Percentiles rank a stretch among this genome's conserved stretches.
Conservation (phyloP, 2,113 vertebrate species). For the Notechis scutatus region DNA sequence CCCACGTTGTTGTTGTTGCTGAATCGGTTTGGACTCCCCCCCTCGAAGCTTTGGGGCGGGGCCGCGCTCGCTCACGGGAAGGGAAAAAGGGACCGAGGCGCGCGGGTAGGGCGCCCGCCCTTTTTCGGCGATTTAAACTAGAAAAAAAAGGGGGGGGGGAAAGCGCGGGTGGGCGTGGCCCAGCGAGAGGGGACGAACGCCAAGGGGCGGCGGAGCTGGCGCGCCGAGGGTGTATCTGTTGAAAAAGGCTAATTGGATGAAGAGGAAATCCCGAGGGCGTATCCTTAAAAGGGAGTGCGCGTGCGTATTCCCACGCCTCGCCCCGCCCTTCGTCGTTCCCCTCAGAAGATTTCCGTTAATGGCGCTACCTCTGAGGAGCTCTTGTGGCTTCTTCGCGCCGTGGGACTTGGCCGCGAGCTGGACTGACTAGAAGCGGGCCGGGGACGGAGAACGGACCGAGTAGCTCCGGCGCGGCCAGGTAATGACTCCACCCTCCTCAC, state of each 20-base stretch:
- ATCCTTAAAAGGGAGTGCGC: no score
- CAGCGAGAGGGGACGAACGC: not conserved
- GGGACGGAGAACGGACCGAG: not conserved
- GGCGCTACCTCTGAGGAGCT: not conserved
- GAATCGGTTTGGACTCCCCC: not conserved
- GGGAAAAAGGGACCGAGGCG: not conserved
- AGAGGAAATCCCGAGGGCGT: not conserved
- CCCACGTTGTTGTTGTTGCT: not conserved
- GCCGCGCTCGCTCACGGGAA: not conserved
- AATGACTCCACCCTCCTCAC: not conserved
- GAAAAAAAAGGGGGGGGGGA: not conserved
- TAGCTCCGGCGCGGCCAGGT: not conserved
- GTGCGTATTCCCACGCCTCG: not conserved
- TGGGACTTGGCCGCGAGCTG: not conserved
- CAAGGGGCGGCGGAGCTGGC: not conserved
- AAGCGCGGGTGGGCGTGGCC: not conserved
- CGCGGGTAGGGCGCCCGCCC: accelerated
- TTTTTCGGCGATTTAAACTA: not conserved
- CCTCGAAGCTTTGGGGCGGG: not conserved
- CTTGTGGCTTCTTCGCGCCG: not conserved
- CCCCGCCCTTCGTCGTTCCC: not conserved
- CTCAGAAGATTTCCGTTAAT: not conserved
- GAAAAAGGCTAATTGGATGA: not conserved
- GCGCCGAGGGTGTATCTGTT: not conserved
- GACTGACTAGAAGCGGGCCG: not conserved